Base-by-base conservation (phyloP, 2,797 vertebrate genomes). In the Sciurus carolinensis region DNA sequence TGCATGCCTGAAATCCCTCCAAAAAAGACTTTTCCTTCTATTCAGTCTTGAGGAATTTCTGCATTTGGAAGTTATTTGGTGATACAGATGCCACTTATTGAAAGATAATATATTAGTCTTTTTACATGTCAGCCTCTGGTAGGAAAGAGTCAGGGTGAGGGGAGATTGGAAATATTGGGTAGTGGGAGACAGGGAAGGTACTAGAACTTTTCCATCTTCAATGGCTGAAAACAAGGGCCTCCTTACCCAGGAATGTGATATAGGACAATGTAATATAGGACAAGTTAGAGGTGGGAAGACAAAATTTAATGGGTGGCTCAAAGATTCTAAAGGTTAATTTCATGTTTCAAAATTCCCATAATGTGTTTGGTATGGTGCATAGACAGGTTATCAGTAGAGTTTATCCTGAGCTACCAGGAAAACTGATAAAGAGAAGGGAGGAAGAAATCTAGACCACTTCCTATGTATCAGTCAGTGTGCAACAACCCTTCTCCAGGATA, bases 101-200 rank as follows among this genome's bases (percentile, higher is more conserved):
- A 91, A 82, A 54, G 88, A 71, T 87, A 79, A 26, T 80, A 91
- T 87, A 80, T 91, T 67, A 85, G 52, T 94, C 36, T 89, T 92
- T 94, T 89, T 47, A 62, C 14, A 28, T 95, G 67, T 90, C 72
- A 73, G 13, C 22, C 47, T 39, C 85, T 87, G 36, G 44, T 10
- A 57, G 47, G 30, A 57, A 82, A 93, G 57, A 62, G 47, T 90
- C 14, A 59, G 72, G 62, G 66, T 87, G 28, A 79, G 54, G 66
- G 75, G 64, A 75, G 84, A 71, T 57, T 44, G 28, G 42, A 75
- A 96, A 66, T 76, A 57, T 57, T 82, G 73, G 69, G 30, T 57
- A 12, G 75, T 18, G 36, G 36, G 6, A 50, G 47, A 24, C 47
- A 72, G 17, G 64, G 13, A 82, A 69, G 36, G 20, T 59, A 39